Evolutionary conservation across 2,888 invertebrate genomes (phyloP).

Genomic region (Nephrotoma appendiculata): DNA sequence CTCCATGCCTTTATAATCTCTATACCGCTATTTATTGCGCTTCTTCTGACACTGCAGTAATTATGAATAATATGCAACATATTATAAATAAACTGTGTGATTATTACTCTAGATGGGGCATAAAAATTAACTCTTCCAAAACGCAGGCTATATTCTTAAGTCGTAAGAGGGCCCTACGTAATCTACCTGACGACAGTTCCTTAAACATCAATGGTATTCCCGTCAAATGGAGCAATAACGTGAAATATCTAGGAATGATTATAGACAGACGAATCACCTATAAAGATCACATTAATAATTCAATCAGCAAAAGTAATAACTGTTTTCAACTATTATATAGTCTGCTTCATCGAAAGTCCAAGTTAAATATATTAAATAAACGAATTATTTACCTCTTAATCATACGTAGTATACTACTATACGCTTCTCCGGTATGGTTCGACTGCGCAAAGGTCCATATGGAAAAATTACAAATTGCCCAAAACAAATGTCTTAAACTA

Average conservation of each 20-base stretch:
- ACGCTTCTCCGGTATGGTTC: too few relatives aligned
- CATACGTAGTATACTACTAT: too few relatives aligned
- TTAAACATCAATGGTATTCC: not conserved
- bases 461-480: too few relatives aligned
- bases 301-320: too few relatives aligned
- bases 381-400: too few relatives aligned
- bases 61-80: not conserved
- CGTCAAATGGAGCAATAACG: not conserved
- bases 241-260: not conserved
- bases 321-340: too few relatives aligned
- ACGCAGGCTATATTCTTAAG: conserved; percentile 10
- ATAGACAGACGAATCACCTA: too few relatives aligned
- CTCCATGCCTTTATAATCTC: conserved; percentile 14
- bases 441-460: too few relatives aligned
- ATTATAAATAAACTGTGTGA: not conserved
- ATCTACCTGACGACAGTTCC: not conserved
- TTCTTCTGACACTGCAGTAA: conserved; percentile 1
- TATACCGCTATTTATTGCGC: conserved; percentile 13
- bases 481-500: too few relatives aligned
- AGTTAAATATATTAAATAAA: too few relatives aligned
- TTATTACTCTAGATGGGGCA: conserved; percentile 10
- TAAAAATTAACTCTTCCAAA: conserved; percentile 10
- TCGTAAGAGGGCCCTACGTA: not conserved
- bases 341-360: too few relatives aligned
- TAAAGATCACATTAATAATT: too few relatives aligned